A percentile compares a stretch with the other conserved stretches of the same genome.
These are phyloP conservation scores for Agrenia bidenticulata DNA, from an alignment of 2,888 invertebrate species.

Conservation along the genomic window DNA sequence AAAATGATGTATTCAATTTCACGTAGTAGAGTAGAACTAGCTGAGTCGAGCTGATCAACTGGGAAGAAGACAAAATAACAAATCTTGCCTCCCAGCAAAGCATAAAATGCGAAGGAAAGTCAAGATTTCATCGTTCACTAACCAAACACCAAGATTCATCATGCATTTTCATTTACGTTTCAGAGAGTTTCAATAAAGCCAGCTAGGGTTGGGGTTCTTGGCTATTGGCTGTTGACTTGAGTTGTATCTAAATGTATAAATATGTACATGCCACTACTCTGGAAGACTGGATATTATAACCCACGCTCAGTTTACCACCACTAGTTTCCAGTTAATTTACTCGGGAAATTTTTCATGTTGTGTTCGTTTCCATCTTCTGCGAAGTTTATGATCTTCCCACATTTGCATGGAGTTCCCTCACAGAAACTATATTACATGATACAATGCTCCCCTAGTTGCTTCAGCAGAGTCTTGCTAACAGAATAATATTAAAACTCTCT, in stretches of 20 bases:
- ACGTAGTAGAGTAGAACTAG: too few relatives aligned
- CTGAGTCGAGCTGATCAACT: too few relatives aligned
- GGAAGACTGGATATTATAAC: background rate
- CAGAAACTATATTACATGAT: too few relatives aligned
- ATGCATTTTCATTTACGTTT: background rate
- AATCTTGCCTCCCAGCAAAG: too few relatives aligned
- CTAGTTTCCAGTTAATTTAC: conserved; percentile 23
- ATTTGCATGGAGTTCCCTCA: background rate
- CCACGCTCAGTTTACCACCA: conserved; percentile 2
- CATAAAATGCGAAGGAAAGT: too few relatives aligned
- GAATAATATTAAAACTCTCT: too few relatives aligned
- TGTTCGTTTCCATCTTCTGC: conserved; percentile 2
- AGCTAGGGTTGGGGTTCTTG: background rate
- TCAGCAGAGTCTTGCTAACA: too few relatives aligned
- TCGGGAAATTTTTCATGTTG: conserved; percentile 16
- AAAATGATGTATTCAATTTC: too few relatives aligned
- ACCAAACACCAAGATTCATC: background rate
- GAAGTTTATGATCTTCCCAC: background rate
- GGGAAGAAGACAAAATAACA: too few relatives aligned
- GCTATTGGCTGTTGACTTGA: too few relatives aligned
- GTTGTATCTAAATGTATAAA: background rate
- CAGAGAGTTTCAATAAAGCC: conserved; percentile 4
- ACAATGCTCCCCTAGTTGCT: too few relatives aligned
- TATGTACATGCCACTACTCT: background rate
- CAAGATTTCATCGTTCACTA: conserved; percentile 3